Evolutionary conservation across 1,140 invertebrate genomes (phyloP), one percentile per base, ranked within the genome.

Genomic region (Acromyrmex echinatior): DNA sequence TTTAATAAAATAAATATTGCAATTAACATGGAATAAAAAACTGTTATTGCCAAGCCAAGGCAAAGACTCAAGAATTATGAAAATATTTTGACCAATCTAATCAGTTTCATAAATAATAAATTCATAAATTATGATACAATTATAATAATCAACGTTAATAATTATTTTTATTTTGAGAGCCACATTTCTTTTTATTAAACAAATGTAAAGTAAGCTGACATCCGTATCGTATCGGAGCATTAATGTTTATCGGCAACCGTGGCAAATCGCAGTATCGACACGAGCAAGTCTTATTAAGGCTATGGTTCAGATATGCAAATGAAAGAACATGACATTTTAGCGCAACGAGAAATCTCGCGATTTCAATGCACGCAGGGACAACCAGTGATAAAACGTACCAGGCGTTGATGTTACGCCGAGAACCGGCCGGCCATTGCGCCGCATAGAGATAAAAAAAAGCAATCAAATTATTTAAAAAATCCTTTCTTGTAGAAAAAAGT

Each of bases 371-470:
- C 71, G 93, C 84, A 39, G 70, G 73, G 77, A 86, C 90, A 87
- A 86, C 56, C 88, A 68, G 87, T 86, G 85, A 92, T 89, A 89
- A 91, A 91, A 87, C 82, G 81, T 71, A 86, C 66, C 93, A 92
- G 86, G 93, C 93, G 78, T 94, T 93, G 93, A 94, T 93, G 93
- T 94, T 94, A 92, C 92, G 86, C 60, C 14, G 62, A 25, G 70
- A 39, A 39, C 14, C 76, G 35, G 51, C 5, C 60, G 31, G 60
- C 79, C 45, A 70, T 81, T 76, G 25, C 31, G 9, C 28, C 16
- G 80, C 49, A 21, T 6, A 18, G 16, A 28, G 18, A 21, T 10
- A 62, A 76, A 84, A 79, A 84, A 84, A 28, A 74, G 14, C 16
- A 45, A n/a, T n/a, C 9, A 16, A 49, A 14, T 60, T 9, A 45